Base-by-base conservation (phyloP, 2,113 vertebrate genomes). In the Pachypanchax playfairii region DNA sequence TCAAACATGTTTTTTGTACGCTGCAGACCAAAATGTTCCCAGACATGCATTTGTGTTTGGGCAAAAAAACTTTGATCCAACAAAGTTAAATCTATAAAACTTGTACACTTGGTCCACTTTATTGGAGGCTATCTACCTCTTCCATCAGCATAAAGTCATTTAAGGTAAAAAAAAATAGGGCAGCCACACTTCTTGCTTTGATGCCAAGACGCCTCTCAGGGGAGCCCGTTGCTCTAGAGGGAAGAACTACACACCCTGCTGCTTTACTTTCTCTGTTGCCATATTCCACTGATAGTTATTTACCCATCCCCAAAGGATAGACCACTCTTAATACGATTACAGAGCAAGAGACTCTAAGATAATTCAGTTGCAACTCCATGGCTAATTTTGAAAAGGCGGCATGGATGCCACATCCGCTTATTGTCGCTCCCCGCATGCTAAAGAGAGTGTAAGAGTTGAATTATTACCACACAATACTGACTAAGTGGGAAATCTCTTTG, bases 401-500 rank as follows among this genome's bases (percentile, higher is more conserved):
- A 75, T 36, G 72, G 70, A 81, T 81, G 82, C 86, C 72, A 80
- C 80, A 83, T 85, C 86, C 71, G 70, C 86, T 89, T 84, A 83
- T 87, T 83, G 85, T 87, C 67, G 43, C 66, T 36, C 10, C 43
- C 39, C 11, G 58, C 70, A 70, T 51, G 68, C 79, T 72, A 66
- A 75, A 79, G 64, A 80, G 62, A 74, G 83, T 62, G 59, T 42
- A 74, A 77, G 75, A 70, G 79, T 83, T 80, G 82, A 89, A 85
- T 86, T 87, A 89, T 90, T 88, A 85, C 76, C 75, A 83, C 82
- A 88, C 85, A 91, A 89, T 89, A 73, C 73, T 42, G 76, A 77
- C 85, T 85, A 85, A 87, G 86, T 77, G 74, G 78, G 81, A 85
- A 85, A 91, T 91, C 88, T 84, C 80, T 81, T 86, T 89, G 84